Base-by-base conservation (phyloP, 2,113 vertebrate genomes). In the Orycteropus afer region DNA sequence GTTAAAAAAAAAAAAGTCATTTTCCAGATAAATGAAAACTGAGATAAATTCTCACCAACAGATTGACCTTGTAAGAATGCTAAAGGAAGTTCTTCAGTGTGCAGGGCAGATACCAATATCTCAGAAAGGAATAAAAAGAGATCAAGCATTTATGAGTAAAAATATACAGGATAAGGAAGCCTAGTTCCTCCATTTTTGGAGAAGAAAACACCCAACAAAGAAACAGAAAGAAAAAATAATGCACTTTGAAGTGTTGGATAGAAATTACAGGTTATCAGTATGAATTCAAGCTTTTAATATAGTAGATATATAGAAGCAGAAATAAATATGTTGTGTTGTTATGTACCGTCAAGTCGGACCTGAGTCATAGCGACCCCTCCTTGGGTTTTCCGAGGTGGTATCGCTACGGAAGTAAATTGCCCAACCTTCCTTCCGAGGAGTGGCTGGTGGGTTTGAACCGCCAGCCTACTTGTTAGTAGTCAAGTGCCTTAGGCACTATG, bases 141-240 rank as follows among this genome's bases (percentile, higher is more conserved):
- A 42, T 67, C 45, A 23, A 34, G 5, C 13, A 34, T 2, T 57
- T 4, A 27, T 34, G 34, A 7, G 57, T 27, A 83, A 67, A 57
- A 22, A 89, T 0, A n/a, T 11, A 78, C 25, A 59, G 14, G 32
- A 49, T 4, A 59, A 81, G 34, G 65, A 81, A 86, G 12, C 5
- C 12, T 23, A 22, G 42, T 34, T n/a, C 22, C 76, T 86, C 40
- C n/a, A 86, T 37, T 81, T 81, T 27, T 67, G 67, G 73, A 74
- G 17, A 79, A 74, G 53, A 7, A 86, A 86, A 55, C 7, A 45
- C 22, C 45, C 25, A 49, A 79, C 7, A 79, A 49, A 71, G 45
- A 84, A 83, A 82, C 22, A 85, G 37, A n/a, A 78, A 73, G 63
- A 80, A 89, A 73, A 82, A 89, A 63, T 27, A 85, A 57, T 47